phyloP scores from a whole-genome alignment of 2,113 vertebrate species.

The Narcine bancroftii region DNA sequence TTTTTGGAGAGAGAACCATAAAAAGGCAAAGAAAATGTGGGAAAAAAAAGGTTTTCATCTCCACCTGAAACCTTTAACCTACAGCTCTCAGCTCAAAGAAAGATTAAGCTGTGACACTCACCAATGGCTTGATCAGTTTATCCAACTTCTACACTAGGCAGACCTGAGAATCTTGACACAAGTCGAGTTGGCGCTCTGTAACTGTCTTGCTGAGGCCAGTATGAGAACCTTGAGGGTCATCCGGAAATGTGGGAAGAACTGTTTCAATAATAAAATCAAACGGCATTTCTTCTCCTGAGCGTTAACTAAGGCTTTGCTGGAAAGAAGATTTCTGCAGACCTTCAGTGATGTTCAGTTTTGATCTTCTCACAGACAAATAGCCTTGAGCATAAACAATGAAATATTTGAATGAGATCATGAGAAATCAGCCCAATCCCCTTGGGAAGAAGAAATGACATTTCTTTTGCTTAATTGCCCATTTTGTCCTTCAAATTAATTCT shows the following conservation, averaged over 20 bases:
- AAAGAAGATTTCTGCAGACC: neutral
- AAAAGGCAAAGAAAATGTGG: neutral
- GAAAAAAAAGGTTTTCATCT: neutral
- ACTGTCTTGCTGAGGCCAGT: neutral
- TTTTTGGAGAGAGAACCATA: neutral
- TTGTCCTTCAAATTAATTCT: conserved; percentile 11
- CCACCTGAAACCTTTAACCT: neutral
- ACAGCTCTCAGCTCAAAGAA: neutral
- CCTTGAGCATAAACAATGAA: neutral
- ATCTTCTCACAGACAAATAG: neutral
- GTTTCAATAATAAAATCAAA: neutral
- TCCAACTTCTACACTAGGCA: neutral
- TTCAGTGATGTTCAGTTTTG: neutral
- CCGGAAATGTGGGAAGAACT: neutral
- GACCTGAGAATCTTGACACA: neutral
- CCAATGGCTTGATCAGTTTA: neutral
- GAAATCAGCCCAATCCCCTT: neutral
- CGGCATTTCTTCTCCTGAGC: neutral
- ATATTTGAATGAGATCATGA: neutral
- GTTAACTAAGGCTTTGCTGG: neutral
- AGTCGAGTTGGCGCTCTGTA: neutral
- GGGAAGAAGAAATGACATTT: neutral
- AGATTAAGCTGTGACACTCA: neutral
- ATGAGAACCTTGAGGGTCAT: neutral
- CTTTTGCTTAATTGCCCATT: neutral